These are phyloP conservation scores for Sylvilagus floridanus DNA, from an alignment of 2,797 vertebrate species.

Conservation along the genomic window DNA sequence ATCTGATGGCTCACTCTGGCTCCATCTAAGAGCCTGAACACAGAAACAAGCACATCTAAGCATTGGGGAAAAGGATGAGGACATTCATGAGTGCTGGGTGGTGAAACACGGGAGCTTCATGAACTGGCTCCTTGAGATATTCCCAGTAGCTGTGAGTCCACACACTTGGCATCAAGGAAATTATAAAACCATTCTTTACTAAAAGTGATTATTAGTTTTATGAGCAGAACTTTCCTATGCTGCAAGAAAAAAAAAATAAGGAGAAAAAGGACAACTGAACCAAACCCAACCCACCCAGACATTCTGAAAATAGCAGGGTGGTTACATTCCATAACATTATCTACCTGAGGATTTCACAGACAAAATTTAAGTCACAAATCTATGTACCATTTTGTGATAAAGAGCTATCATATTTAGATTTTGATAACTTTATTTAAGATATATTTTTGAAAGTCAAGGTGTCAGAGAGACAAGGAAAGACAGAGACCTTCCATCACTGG, in stretches of 20 bases:
- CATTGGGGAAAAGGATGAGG: neutral
- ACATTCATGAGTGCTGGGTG: neutral
- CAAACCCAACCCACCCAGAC: neutral
- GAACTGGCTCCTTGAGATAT: neutral
- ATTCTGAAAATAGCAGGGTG: neutral
- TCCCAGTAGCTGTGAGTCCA: neutral
- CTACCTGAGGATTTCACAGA: neutral
- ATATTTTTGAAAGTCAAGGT: too few species aligned
- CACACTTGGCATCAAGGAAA: neutral
- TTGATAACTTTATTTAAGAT: too few species aligned
- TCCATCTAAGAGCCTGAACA: neutral
- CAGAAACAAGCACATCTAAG: neutral
- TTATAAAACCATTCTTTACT: constrained; percentile 4
- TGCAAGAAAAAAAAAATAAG: neutral
- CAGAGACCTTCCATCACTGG: too few species aligned
- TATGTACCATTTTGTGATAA: neutral
- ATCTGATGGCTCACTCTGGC: neutral
- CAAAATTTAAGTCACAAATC: neutral
- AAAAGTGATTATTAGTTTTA: neutral
- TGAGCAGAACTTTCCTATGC: neutral
- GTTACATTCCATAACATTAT: neutral
- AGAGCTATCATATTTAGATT: neutral
- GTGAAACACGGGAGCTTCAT: neutral
- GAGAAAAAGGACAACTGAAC: neutral
- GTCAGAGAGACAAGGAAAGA: too few species aligned